Evolutionary conservation across 2,113 vertebrate genomes (phyloP).

Genomic region (Rallus limicola): DNA sequence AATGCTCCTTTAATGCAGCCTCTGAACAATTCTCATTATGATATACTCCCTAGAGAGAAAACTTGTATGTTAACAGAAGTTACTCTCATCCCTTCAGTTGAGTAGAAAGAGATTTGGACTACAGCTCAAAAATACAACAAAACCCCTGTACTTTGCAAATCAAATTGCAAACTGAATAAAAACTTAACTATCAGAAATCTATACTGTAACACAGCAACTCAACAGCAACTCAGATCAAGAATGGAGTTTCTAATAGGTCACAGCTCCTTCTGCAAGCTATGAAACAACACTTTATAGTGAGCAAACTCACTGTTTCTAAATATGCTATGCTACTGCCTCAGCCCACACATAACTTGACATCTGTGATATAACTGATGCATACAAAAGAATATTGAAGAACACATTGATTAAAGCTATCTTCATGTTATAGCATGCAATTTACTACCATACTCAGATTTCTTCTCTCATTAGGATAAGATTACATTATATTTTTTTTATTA

Average conservation of each 20-base stretch:
- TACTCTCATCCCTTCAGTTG: neutral
- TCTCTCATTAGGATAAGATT: neutral
- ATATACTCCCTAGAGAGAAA: neutral
- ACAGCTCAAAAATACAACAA: neutral
- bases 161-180: neutral
- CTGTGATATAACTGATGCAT: neutral
- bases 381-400: neutral
- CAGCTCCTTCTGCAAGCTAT: neutral
- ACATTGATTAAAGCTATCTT: neutral
- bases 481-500: neutral
- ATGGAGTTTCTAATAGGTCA: neutral
- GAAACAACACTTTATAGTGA: neutral
- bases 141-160: accelerated
- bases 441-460: neutral
- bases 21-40: neutral
- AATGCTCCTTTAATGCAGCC: neutral
- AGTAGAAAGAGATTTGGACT: neutral
- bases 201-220: neutral
- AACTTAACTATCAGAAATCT: neutral
- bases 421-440: neutral
- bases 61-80: neutral
- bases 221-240: neutral
- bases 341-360: neutral
- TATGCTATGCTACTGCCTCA: neutral
- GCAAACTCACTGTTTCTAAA: neutral